Evolutionary conservation across 1,140 invertebrate genomes (phyloP).

Genomic region (Papilio polytes): DNA sequence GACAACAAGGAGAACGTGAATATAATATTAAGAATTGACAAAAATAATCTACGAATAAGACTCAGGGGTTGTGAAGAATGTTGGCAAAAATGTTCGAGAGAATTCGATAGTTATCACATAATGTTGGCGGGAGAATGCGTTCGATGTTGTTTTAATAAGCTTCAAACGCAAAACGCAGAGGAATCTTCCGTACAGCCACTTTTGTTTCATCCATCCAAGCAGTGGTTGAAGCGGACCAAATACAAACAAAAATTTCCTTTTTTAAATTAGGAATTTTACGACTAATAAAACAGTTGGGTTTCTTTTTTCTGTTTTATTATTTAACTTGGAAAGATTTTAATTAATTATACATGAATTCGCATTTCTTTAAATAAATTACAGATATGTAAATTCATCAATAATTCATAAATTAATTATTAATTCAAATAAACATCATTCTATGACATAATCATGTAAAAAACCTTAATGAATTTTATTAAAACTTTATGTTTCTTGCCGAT

Average conservation of each 20-base stretch:
- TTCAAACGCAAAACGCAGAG: not conserved
- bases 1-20: slow-evolving; percentile 9
- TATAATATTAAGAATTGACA: slow-evolving; percentile 21
- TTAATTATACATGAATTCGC: not conserved
- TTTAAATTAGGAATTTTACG: not conserved
- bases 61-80: slow-evolving; percentile 12
- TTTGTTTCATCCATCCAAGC: not conserved
- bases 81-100: slow-evolving; percentile 4
- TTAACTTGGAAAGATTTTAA: not conserved
- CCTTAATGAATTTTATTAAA: not conserved
- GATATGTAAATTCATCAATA: not conserved
- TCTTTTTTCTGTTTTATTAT: not conserved
- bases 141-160: slow-evolving; percentile 23
- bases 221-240: not conserved
- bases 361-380: not conserved
- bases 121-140: slow-evolving; percentile 17
- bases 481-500: not conserved
- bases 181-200: not conserved
- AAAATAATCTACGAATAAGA: slow-evolving; percentile 13
- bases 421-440: not conserved
- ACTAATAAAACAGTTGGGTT: not conserved
- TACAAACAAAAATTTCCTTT: not conserved
- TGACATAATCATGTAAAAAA: slow-evolving; percentile 1
- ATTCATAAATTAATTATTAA: not conserved
- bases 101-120: slow-evolving; percentile 30